phyloP scores from a whole-genome alignment of 2,113 vertebrate genomes.

The Salvelinus sp. region DNA sequence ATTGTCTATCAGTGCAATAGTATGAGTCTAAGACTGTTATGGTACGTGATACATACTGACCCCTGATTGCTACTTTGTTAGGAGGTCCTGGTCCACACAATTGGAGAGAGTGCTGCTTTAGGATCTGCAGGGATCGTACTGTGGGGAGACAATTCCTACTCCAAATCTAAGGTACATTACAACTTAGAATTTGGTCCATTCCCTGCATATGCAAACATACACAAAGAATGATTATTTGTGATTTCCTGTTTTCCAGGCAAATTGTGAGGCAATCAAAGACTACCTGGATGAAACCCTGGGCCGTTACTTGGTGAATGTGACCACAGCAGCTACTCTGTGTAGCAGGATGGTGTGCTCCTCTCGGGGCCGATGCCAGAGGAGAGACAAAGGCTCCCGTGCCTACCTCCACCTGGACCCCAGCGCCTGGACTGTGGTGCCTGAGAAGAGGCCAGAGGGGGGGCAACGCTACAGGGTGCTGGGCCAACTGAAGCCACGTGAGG shows the following conservation, averaged over 20 bases:
- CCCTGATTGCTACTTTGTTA: constrained; percentile 7
- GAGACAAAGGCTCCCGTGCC: constrained; percentile 27
- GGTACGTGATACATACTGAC: not conserved
- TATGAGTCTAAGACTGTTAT: not conserved
- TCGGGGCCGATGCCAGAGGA: constrained; percentile 70
- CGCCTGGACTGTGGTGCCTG: constrained; percentile 57
- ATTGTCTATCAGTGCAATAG: not conserved
- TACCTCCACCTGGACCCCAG: constrained; percentile 74
- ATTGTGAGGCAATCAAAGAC: constrained; percentile 60
- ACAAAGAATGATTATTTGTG: not conserved
- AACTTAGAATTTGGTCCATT: too few species aligned
- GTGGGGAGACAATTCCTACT: constrained; percentile 65
- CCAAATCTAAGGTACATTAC: constrained; percentile 59
- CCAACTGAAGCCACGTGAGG: constrained; percentile 9
- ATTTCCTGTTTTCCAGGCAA: constrained; percentile 40
- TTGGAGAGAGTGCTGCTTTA: constrained; percentile 70
- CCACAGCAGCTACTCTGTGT: constrained; percentile 68
- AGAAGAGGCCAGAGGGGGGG: constrained; percentile 32
- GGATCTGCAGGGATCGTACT: constrained; percentile 74
- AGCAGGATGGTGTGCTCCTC: constrained; percentile 68
- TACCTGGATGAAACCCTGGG: constrained; percentile 71
- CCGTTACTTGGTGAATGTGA: constrained; percentile 77
- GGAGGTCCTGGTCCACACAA: constrained; percentile 70
- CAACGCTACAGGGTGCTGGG: constrained; percentile 48
- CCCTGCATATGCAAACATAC: too few species aligned